A percentile compares a stretch with the other conserved stretches of the same genome.
These are phyloP conservation scores for Oreochromis spilurus DNA, from an alignment of 2,113 vertebrate genomes.

Conservation along the genomic window DNA sequence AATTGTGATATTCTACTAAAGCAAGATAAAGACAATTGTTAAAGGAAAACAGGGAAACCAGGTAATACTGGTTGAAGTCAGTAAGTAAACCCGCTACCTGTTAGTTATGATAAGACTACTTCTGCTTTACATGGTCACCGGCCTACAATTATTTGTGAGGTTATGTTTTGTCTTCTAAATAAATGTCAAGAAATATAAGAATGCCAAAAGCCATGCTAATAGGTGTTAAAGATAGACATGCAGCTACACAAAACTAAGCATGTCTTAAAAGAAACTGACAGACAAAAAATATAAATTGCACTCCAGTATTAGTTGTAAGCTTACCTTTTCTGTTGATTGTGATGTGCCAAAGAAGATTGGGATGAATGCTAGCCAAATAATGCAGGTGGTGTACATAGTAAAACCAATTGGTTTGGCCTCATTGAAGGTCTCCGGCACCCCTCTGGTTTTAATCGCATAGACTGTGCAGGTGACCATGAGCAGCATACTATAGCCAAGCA, in stretches of 20 bases:
- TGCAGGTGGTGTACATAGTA: constrained; percentile 79
- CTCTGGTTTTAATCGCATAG: constrained; percentile 86
- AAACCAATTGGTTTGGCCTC: constrained; percentile 98
- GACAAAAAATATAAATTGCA: neutral
- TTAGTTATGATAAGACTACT: neutral
- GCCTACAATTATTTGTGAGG: neutral
- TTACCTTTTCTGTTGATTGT: constrained; percentile 87
- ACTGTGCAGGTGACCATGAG: constrained; percentile 99
- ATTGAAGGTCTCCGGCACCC: constrained; percentile 97
- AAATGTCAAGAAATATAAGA: neutral
- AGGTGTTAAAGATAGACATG: neutral
- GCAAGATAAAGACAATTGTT: neutral
- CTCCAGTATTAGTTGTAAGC: neutral
- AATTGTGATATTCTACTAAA: neutral
- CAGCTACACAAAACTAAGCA: neutral
- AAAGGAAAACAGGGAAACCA: neutral
- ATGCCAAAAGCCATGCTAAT: neutral
- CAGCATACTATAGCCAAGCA: constrained; percentile 98
- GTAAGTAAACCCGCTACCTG: neutral
- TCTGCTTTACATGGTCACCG: neutral
- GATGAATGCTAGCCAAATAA: constrained; percentile 82
- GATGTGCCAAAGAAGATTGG: constrained; percentile 98
- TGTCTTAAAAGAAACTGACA: neutral
- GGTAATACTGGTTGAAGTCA: neutral
- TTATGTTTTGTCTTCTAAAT: neutral